A percentile compares a stretch with the other conserved stretches of the same genome.
Evolutionary conservation across 2,797 vertebrate species (phyloP).

Genomic region (Lepilemur ruficaudatus): DNA sequence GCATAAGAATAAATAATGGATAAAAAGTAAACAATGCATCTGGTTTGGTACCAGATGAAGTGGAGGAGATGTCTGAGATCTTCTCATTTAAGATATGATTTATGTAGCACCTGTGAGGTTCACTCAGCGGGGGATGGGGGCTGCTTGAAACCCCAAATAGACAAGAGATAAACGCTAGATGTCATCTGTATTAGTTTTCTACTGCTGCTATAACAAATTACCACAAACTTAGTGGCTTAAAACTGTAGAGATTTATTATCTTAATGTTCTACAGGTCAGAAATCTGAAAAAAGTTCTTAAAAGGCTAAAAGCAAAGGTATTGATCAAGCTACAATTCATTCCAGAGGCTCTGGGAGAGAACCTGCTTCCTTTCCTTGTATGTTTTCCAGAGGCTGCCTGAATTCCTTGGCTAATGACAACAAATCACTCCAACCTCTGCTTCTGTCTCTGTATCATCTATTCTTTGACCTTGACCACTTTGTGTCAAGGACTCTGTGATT

Average conservation of each 20-base stretch:
- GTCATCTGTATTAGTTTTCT: not conserved
- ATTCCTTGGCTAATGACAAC: not conserved
- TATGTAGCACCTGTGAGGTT: not conserved
- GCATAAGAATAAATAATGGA: not conserved
- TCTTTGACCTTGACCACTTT: not conserved
- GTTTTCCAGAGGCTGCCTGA: not conserved
- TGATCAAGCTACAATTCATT: not conserved
- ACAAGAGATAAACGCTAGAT: not conserved
- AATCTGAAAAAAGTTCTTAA: not conserved
- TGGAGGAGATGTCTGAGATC: not conserved
- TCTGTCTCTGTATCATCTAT: not conserved
- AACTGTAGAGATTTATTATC: not conserved
- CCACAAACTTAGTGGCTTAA: not conserved
- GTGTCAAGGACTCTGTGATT: not conserved
- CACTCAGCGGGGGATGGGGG: no score
- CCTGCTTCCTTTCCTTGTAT: not conserved
- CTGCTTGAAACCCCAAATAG: not conserved
- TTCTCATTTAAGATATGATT: not conserved
- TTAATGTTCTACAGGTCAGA: not conserved
- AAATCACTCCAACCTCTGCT: not conserved
- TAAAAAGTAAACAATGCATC: not conserved
- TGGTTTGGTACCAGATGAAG: not conserved
- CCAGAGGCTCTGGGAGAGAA: not conserved
- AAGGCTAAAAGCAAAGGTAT: not conserved
- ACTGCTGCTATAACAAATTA: not conserved